Evolutionary conservation across 2,797 vertebrate species (phyloP).

Genomic region (Artibeus jamaicensis): DNA sequence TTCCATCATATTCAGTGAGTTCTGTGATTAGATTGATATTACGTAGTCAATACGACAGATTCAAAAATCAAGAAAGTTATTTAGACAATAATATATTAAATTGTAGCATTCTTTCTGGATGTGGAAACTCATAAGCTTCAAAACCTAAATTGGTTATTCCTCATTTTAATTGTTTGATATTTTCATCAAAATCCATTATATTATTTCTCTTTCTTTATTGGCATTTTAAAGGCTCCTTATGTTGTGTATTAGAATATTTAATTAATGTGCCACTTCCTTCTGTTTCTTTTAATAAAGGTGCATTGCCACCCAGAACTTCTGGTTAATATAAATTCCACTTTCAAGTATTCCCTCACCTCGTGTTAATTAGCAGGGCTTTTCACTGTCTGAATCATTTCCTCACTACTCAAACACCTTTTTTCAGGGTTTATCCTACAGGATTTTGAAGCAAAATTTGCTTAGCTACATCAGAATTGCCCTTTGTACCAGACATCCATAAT

Average conservation of each 20-base stretch:
- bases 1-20: not conserved
- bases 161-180: slow-evolving; percentile 35
- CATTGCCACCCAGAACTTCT: slow-evolving; percentile 63
- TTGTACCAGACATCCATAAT: slow-evolving; percentile 51
- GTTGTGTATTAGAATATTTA: slow-evolving; percentile 69
- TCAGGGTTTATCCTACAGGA: slow-evolving; percentile 56
- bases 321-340: slow-evolving; percentile 63
- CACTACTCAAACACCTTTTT: slow-evolving; percentile 61
- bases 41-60: not conserved
- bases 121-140: slow-evolving; percentile 8
- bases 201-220: slow-evolving; percentile 54
- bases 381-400: slow-evolving; percentile 67
- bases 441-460: slow-evolving; percentile 55
- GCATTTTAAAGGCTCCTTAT: slow-evolving; percentile 51
- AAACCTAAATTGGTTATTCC: slow-evolving; percentile 13
- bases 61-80: not conserved
- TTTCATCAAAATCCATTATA: slow-evolving; percentile 42
- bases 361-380: slow-evolving; percentile 68
- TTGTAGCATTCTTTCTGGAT: slow-evolving; percentile 10
- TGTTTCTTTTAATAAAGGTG: slow-evolving; percentile 73
- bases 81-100: not conserved
- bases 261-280: slow-evolving; percentile 73
- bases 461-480: slow-evolving; percentile 49
- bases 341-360: slow-evolving; percentile 68
- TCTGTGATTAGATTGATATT: not conserved